Evolutionary conservation across 1,140 invertebrate species (phyloP), one percentile per base, ranked within the genome.

Genomic region (Rhagoletis pomonella): DNA sequence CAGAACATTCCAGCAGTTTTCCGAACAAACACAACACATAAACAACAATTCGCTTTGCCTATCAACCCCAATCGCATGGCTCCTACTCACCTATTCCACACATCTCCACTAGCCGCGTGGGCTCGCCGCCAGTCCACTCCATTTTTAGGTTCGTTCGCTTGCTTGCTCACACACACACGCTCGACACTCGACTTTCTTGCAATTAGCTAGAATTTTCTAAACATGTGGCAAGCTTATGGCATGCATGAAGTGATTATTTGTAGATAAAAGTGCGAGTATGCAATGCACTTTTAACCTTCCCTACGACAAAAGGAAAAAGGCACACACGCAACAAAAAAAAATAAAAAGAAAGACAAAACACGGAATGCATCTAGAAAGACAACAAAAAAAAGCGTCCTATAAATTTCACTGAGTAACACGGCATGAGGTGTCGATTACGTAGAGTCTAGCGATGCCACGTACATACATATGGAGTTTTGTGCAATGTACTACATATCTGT

Each of bases 351-450:
- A 19, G 50, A 55, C 50, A 55, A 55, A 29, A 29, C 29, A 29
- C 29, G 29, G 17, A 47, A 77, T 44, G 69, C 69, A 77, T 77
- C 47, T 81, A 55, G 47, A 77, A 39, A 55, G 73, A 81, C 73
- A 81, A 81, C 44, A 81, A 81, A 44, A 81, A 50, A 44, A 69
- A 47, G 12, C 12, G 44, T 81, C 42, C 47, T 81, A 81, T 81
- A 81, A 81, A 81, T 81, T 81, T 81, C 19, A 47, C n/a, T 55
- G 73, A 7, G 47, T 55, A 81, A 81, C 44, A 81, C 47, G 50
- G 73, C 73, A 81, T 81, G 73, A 81, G 73, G 73, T 81, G 73
- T 81, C 73, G 73, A 81, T 81, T 81, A 81, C 73, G 73, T 50
- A 5, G 73, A 81, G 73, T 47, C 73, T 81, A 81, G 17, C 44